These are phyloP conservation scores for Macrotrachela quadricornifera DNA, from an alignment of 1,140 invertebrate genomes.

Conservation along the genomic window DNA sequence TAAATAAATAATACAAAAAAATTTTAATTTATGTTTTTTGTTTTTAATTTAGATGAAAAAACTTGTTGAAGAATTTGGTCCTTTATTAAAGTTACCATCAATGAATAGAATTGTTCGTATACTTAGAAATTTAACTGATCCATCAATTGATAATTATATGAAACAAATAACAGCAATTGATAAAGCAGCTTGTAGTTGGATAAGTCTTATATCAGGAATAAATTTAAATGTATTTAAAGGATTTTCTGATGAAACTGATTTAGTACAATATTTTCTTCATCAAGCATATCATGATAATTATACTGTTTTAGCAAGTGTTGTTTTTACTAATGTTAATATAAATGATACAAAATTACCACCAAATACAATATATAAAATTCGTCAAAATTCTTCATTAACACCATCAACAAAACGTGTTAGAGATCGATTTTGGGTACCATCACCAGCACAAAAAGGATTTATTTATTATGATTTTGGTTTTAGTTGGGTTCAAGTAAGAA, in stretches of 20 bases:
- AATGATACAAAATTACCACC: slow-evolving; percentile 27
- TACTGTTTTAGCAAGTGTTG: slow-evolving; percentile 32
- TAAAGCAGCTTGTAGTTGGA: slow-evolving; percentile 32
- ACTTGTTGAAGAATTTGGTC: too few species aligned
- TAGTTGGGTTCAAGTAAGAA: too few species aligned
- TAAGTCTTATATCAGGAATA: slow-evolving; percentile 27
- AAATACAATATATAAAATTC: slow-evolving; percentile 33
- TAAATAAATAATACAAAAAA: slow-evolving; percentile 14
- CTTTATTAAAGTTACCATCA: not conserved
- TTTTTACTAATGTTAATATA: slow-evolving; percentile 28
- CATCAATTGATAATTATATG: slow-evolving; percentile 23
- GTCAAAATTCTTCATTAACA: slow-evolving; percentile 34
- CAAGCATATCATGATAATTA: slow-evolving; percentile 31
- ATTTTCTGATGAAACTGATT: slow-evolving; percentile 28
- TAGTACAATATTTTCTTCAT: slow-evolving; percentile 30
- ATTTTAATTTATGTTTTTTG: too few species aligned
- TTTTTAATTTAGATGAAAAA: too few species aligned
- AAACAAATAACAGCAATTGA: slow-evolving; percentile 29
- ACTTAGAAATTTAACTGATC: slow-evolving; percentile 19
- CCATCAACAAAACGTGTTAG: slow-evolving; percentile 29
- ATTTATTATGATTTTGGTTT: too few species aligned
- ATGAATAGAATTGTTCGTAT: slow-evolving; percentile 14
- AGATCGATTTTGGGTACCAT: slow-evolving; percentile 31
- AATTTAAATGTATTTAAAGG: slow-evolving; percentile 32
- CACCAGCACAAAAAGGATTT: slow-evolving; percentile 13